phyloP scores from a whole-genome alignment of 2,113 vertebrate genomes.

The Sebastes schlegelii region DNA sequence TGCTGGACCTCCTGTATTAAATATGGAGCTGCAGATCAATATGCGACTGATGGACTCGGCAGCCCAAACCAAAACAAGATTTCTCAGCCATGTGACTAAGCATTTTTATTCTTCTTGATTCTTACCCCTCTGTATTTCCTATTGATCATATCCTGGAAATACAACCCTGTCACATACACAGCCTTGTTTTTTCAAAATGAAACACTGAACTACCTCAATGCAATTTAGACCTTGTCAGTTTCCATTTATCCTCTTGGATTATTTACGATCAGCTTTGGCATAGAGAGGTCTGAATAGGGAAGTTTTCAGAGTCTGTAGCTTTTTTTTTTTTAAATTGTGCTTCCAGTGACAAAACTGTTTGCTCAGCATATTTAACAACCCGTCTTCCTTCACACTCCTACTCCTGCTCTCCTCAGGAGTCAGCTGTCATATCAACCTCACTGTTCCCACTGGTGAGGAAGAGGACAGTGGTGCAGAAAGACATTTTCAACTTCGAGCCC shows the following conservation, averaged over 20 bases:
- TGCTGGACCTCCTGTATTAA: slow-evolving; percentile 20
- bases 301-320: neutral
- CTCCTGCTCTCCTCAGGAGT: slow-evolving; percentile 13
- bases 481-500: no score
- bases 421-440: slow-evolving; percentile 20
- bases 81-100: neutral
- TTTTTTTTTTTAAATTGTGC: neutral
- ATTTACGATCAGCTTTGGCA: slow-evolving; percentile 24
- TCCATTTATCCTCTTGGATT: slow-evolving; percentile 33
- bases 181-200: slow-evolving; percentile 39
- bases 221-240: slow-evolving; percentile 39
- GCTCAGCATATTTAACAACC: slow-evolving; percentile 33
- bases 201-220: slow-evolving; percentile 40
- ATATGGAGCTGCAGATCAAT: slow-evolving; percentile 35
- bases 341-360: slow-evolving; percentile 36
- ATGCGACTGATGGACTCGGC: slow-evolving; percentile 2
- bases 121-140: slow-evolving; percentile 2
- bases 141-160: slow-evolving; percentile 17
- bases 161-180: slow-evolving; percentile 26
- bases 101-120: slow-evolving; percentile 24
- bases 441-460: slow-evolving; percentile 1
- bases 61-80: slow-evolving; percentile 29
- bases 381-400: neutral
- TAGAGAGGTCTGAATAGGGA: neutral
- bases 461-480: slow-evolving; percentile 26